Percentiles rank a stretch among this genome's conserved stretches.
Evolutionary conservation across 1,140 invertebrate species (phyloP).

Genomic region (Drosophila punjabiensis): DNA sequence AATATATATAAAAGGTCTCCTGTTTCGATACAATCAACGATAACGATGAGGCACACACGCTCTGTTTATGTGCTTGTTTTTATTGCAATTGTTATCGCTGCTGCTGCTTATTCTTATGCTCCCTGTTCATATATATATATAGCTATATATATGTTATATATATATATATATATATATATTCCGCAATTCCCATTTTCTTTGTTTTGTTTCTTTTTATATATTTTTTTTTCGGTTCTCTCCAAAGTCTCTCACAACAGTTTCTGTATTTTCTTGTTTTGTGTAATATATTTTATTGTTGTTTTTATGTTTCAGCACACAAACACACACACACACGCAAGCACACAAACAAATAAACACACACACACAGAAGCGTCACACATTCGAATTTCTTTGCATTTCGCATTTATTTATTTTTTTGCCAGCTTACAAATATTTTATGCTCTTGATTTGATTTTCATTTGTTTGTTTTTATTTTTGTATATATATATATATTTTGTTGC

Average conservation of each 20-base stretch:
- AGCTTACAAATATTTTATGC: conserved; percentile 17
- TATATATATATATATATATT: conserved; percentile 6
- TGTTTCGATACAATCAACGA: conserved; percentile 11
- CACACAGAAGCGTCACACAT: conserved; percentile 14
- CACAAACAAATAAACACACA: conserved; percentile 34
- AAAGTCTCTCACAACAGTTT: conserved; percentile 7
- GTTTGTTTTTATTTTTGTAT: conserved; percentile 2
- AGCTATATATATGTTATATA: background rate
- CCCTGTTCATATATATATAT: background rate
- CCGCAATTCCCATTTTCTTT: conserved; percentile 23
- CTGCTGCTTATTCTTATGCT: conserved; percentile 16
- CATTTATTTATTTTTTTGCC: conserved; percentile 26
- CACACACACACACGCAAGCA: conserved; percentile 17
- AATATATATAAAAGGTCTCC: background rate
- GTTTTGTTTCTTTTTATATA: conserved; percentile 27
- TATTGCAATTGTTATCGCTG: conserved; percentile 50
- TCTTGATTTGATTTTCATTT: conserved; percentile 21
- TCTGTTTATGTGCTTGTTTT: conserved; percentile 42
- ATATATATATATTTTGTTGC: conserved; percentile 7
- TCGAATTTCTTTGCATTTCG: conserved; percentile 29
- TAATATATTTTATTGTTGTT: conserved; percentile 53
- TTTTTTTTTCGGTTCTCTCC: conserved; percentile 1
- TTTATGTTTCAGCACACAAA: conserved; percentile 34
- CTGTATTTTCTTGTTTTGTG: conserved; percentile 26
- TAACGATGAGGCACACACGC: conserved; percentile 11